A percentile compares a stretch with the other conserved stretches of the same genome.
These are phyloP conservation scores for Lamellibrachia columna DNA, from an alignment of 2,888 invertebrate genomes.

Conservation along the genomic window DNA sequence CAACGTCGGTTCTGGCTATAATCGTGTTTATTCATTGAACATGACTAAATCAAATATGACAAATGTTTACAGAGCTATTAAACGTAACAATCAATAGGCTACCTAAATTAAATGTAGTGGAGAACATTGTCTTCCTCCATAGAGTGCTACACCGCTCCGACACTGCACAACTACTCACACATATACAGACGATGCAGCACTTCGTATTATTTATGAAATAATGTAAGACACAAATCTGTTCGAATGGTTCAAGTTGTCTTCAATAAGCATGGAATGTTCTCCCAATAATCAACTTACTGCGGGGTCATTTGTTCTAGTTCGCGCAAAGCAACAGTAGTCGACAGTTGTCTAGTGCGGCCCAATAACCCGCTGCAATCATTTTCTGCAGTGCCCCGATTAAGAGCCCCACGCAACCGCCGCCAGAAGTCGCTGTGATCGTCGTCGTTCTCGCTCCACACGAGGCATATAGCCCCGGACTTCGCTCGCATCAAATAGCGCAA, in stretches of 20 bases:
- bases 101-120: no score
- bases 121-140: background rate
- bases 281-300: background rate
- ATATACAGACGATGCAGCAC: background rate
- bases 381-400: background rate
- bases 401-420: background rate
- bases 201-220: background rate
- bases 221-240: background rate
- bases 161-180: background rate
- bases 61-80: no score
- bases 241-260: background rate
- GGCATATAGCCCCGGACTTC: background rate
- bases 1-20: no score
- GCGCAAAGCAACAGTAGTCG: background rate
- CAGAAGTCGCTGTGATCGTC: background rate
- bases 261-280: background rate
- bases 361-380: background rate
- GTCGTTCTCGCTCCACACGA: background rate
- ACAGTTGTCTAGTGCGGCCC: background rate
- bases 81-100: no score
- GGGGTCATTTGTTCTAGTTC: background rate
- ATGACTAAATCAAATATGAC: no score
- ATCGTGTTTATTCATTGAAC: no score
- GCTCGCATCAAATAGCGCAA: background rate
- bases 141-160: background rate